Evolutionary conservation across 2,888 invertebrate species (phyloP), one percentile per base, ranked within the genome.

Genomic region (Tortrix viridana): DNA sequence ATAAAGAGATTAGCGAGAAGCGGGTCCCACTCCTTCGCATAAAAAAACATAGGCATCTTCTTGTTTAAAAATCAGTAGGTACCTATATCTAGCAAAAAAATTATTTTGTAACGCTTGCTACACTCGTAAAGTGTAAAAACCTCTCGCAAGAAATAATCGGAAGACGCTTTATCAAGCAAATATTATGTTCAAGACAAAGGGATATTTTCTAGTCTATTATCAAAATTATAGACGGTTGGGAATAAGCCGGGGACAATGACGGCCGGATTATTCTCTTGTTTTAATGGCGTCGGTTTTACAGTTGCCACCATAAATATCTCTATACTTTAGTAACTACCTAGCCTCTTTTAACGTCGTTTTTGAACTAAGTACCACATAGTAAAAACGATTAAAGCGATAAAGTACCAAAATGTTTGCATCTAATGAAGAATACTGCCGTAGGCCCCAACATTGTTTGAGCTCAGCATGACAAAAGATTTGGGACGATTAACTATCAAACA

Each of bases 191-290:
- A 70, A 85, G 82, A 91, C 90, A 91, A 91, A 88, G 86, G 86
- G 84, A 86, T 87, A 88, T 89, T 91, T 88, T 89, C 90, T 89
- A 86, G 88, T 79, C 87, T 90, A 89, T 91, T 89, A 89, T 90
- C 88, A 89, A 89, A 91, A 90, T 91, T 88, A 88, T 89, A 83
- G 88, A 80, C 85, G 67, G 81, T 76, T 71, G 77, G 76, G 76
- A 69, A 74, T 73, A 74, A 76, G 78, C 70, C 66, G 68, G 71
- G 82, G 83, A 90, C 89, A 89, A 90, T 85, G 74, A 79, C 71
- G 76, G 71, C 76, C 69, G 65, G 65, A 56, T 71, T 77, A 74
- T 74, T 74, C 74, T 82, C 85, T 88, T 88, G 84, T 89, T 89
- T 88, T 88, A 88, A 88, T 89, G 83, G 84, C 82, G 73, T 73